Base-by-base conservation (phyloP, 2,797 vertebrate genomes). In the Merluccius polli region DNA sequence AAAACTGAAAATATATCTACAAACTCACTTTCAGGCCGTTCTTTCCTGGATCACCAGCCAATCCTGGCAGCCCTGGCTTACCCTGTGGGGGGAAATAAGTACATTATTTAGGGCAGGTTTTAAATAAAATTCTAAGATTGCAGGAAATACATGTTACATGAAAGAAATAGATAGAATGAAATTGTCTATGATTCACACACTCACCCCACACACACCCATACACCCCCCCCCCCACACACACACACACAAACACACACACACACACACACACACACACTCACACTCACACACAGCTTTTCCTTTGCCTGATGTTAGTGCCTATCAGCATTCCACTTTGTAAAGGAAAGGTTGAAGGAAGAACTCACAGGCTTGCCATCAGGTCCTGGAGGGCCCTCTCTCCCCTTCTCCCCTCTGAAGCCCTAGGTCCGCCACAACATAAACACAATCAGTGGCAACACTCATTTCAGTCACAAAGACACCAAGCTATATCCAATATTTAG, bases 291-390 rank as follows among this genome's bases (percentile, higher is more conserved):
- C 52, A 15, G 41, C 2, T 38, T 38, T 10, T 38, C 4, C 36
- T 38, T 38, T 38, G 9, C 32, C 41, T 12, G 15, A 1, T 15
- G 12, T 4, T 44, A 44, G 11, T 44, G 41, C 15, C 44, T 18
- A 44, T 18, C 41, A 41, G 4, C 13, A 15, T 18, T 29, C 59
- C n/a, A 2, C 59, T 65, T 6, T 73, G 71, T 59, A n/a, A 59
- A 59, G n/a, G 65, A n/a, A 8, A n/a, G 35, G 52, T 33, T 0
- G 38, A 41, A 80, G 41, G 59, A 72, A 81, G 52, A 83, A 94
- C 95, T 94, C 90, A 95, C 95, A 90, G 92, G 90, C 85, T 93
- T 93, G 80, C 94, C 94, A 71, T 92, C 92, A 70, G 87, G 87
- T 74, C 94, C 94, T 18, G 92, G 91, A 29, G 84, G 84, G 63